These are phyloP conservation scores for Orbicella faveolata DNA, from an alignment of 64 coral and sea anemone species.

Conservation along the genomic window DNA sequence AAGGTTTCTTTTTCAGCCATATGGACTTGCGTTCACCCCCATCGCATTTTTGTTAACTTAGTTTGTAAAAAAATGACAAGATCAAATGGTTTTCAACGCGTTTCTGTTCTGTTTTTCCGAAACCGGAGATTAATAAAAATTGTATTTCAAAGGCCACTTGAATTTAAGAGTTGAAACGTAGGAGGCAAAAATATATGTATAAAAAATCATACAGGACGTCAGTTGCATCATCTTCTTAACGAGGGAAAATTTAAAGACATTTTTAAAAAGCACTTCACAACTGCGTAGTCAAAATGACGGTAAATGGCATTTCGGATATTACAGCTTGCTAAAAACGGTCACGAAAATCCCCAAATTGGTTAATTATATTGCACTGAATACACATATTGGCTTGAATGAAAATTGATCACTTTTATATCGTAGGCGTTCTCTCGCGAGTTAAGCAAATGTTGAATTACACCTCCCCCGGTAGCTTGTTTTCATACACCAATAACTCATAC, in stretches of 20 bases:
- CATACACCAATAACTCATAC: no score
- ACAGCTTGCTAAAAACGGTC: neutral
- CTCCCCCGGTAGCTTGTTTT: no score
- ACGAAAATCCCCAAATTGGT: neutral
- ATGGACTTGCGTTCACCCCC: no score
- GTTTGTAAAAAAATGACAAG: no score
- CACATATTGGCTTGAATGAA: no score
- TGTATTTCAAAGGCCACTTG: neutral
- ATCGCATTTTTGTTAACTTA: no score
- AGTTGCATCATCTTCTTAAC: neutral
- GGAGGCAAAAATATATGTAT: neutral
- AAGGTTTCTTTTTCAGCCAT: no score
- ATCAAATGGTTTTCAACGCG: no score
- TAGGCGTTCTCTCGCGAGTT: no score
- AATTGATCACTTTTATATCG: no score
- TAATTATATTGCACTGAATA: neutral
- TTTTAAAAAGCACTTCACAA: neutral
- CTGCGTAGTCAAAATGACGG: neutral
- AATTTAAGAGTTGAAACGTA: neutral
- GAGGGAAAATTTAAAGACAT: neutral
- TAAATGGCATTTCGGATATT: neutral
- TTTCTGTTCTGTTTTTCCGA: neutral
- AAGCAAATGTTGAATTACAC: no score
- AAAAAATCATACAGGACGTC: neutral
- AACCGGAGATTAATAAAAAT: conserved; percentile 4